Percentiles rank a stretch among this genome's conserved stretches.
These are phyloP conservation scores for Phrixothrix hirtus DNA, from an alignment of 2,888 invertebrate genomes.

Conservation along the genomic window DNA sequence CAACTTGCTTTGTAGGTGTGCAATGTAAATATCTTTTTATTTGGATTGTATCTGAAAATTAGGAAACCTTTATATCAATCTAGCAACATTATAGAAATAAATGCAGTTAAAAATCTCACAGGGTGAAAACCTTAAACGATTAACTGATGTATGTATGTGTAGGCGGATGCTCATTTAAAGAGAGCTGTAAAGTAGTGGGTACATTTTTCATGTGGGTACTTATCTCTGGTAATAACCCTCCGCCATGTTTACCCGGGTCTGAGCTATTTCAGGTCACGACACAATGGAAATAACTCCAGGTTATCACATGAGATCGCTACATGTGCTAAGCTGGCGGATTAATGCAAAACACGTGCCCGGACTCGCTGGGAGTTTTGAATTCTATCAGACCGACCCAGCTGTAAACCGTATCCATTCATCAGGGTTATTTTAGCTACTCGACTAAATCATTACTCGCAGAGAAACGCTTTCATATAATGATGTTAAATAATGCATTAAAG, in stretches of 20 bases:
- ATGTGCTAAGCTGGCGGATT: constrained; percentile 44
- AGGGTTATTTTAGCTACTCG: constrained; percentile 19
- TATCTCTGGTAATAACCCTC: constrained; percentile 41
- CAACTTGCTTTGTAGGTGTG: too few relatives aligned
- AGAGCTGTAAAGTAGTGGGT: constrained; percentile 21
- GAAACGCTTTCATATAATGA: neutral
- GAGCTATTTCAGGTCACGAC: constrained; percentile 48
- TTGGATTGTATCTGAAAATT: too few relatives aligned
- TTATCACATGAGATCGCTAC: constrained; percentile 41
- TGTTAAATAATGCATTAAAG: neutral
- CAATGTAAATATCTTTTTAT: too few relatives aligned
- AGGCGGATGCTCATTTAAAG: constrained; percentile 27
- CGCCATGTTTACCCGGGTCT: constrained; percentile 38
- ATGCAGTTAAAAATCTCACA: too few relatives aligned
- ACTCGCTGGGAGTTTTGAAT: constrained; percentile 30
- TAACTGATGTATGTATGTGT: constrained; percentile 15
- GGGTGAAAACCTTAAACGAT: constrained; percentile 4
- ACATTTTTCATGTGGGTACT: constrained; percentile 43
- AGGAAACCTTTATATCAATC: too few relatives aligned
- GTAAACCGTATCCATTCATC: constrained; percentile 27
- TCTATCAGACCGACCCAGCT: constrained; percentile 29
- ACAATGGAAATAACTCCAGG: constrained; percentile 49
- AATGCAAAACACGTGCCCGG: constrained; percentile 42
- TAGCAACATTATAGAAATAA: too few relatives aligned
- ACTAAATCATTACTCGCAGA: constrained; percentile 13